These are phyloP conservation scores for Drosophila acutilabella DNA, from an alignment of 2,888 invertebrate species.

Conservation along the genomic window DNA sequence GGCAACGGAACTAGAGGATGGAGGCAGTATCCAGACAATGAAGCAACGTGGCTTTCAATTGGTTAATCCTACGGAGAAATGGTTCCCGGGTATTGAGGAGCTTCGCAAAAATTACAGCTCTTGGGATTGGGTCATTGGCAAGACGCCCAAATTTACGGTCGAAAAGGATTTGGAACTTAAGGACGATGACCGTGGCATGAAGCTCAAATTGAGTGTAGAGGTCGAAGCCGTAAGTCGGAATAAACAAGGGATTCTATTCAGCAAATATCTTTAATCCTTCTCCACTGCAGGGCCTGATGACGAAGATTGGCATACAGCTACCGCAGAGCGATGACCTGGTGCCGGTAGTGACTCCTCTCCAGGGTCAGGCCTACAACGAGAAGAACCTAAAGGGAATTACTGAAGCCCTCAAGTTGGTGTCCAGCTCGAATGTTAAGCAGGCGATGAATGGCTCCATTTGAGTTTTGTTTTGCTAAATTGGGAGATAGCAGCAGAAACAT, in stretches of 20 bases:
- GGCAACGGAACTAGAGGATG: constrained; percentile 89
- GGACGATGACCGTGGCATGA: constrained; percentile 86
- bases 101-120: constrained; percentile 89
- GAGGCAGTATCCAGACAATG: constrained; percentile 89
- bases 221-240: constrained; percentile 82
- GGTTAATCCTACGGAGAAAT: constrained; percentile 93
- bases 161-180: constrained; percentile 84
- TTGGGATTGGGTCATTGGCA: constrained; percentile 96
- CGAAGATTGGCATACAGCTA: constrained; percentile 81
- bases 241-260: accelerated
- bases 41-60: constrained; percentile 94
- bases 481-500: neutral
- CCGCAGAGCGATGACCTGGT: constrained; percentile 83
- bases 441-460: constrained; percentile 84
- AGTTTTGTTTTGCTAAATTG: constrained; percentile 41
- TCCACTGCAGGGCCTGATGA: constrained; percentile 81
- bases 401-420: constrained; percentile 84
- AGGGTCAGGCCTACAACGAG: constrained; percentile 83
- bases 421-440: constrained; percentile 84
- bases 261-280: neutral
- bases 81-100: constrained; percentile 93
- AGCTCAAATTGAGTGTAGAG: constrained; percentile 87
- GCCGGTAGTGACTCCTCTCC: constrained; percentile 84
- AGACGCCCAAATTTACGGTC: constrained; percentile 93
- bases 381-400: constrained; percentile 83